Base-by-base conservation (phyloP, 2,888 invertebrate genomes). In the Orthosia gothica region DNA sequence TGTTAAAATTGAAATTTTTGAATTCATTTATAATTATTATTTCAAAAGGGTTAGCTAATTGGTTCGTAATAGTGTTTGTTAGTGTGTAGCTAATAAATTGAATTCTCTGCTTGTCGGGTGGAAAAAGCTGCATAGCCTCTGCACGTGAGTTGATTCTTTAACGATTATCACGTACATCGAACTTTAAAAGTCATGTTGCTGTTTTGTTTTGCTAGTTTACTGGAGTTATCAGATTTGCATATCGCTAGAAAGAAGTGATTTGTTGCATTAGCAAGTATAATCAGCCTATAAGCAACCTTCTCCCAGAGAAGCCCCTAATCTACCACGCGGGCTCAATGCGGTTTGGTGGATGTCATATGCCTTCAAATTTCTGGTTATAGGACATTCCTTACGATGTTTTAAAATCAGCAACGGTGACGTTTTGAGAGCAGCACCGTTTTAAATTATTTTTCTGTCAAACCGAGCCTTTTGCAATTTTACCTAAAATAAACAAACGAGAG, bases 71-170 rank as follows among this genome's bases (percentile, higher is more conserved):
- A 40, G 12, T 23, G 23, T 57, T 49, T 23, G 40, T 23, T 26
- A 20, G 16, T 49, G 23, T 50, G 26, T 58, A 40, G n/a, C 5
- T 18, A n/a, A n/a, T 45, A 32, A 59, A 70, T 47, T 70, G 15
- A 59, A 64, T 47, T 58, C 32, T 13, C 18, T 23, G 15, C 11
- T 26, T n/a, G 26, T 20, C 4, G 58, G 45, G 16, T 45, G 7
- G n/a, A 47, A 16, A 61, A 66, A 32, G 66, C 18, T 54, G 65
- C 47, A 61, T 40, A 20, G 13, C 20, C 16, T 54, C 5, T 47
- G 45, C 18, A 16, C 45, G 57, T 63, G 69, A 26, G 50, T 57
- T 20, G 50, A 5, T 45, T 74, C 63, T 23, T 15, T 11, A 40
- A 73, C 23, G 3, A 18, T 23, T 40, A 5, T 23, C 26, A 15